Percentiles rank a stretch among this genome's conserved stretches.
These are phyloP conservation scores for Ammodytes marinus DNA, from an alignment of 2,113 vertebrate species.

Conservation along the genomic window DNA sequence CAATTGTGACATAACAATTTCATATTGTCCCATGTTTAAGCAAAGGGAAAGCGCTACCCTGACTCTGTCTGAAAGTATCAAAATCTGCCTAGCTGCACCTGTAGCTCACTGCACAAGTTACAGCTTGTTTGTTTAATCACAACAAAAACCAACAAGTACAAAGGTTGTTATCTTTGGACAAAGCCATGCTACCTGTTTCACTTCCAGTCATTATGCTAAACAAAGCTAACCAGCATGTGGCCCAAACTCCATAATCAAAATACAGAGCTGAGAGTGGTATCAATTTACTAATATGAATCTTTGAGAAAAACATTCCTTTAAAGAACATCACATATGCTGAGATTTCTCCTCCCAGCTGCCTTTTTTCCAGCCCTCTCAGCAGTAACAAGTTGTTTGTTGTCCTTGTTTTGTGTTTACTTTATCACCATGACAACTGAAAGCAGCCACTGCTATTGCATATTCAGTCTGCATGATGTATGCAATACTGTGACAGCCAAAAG, in stretches of 20 bases:
- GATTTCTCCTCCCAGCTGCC: background rate
- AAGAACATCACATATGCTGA: background rate
- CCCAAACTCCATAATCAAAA: background rate
- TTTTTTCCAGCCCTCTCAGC: background rate
- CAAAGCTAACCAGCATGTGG: background rate
- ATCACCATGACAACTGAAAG: slow-evolving; percentile 63
- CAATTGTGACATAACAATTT: too few relatives aligned
- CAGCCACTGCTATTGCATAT: slow-evolving; percentile 13
- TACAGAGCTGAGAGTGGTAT: background rate
- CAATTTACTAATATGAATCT: background rate
- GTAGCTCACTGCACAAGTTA: background rate
- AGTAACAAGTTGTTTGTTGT: slow-evolving; percentile 43
- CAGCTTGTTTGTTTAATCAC: background rate
- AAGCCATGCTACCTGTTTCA: background rate
- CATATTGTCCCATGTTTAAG: too few relatives aligned
- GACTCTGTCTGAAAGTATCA: background rate
- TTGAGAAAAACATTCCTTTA: background rate
- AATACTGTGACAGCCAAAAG: slow-evolving; percentile 54
- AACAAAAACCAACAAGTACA: background rate
- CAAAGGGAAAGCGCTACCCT: too few relatives aligned
- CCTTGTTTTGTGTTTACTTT: slow-evolving; percentile 51
- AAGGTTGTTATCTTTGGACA: background rate
- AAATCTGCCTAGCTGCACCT: too few relatives aligned
- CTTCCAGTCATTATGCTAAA: background rate
- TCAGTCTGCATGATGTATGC: slow-evolving; percentile 38